Percentiles rank a stretch among this genome's conserved stretches.
Conservation (phyloP, 2,888 invertebrate species). For the Germaria angustata region DNA sequence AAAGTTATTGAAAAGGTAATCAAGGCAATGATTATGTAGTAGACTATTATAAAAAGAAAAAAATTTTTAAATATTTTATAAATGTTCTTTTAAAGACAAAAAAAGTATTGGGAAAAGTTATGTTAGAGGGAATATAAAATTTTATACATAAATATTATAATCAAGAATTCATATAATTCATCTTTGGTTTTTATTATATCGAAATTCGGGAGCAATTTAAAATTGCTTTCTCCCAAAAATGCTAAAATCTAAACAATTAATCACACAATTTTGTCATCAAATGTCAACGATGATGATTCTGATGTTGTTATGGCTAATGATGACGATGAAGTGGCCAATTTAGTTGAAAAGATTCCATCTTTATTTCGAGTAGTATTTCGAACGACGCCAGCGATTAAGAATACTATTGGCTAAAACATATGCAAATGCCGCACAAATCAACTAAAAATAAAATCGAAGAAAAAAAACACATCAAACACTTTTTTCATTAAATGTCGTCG, state of each 20-base stretch:
- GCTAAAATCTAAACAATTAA: slow-evolving; percentile 48
- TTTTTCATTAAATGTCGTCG: slow-evolving; percentile 2
- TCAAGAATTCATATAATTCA: slow-evolving; percentile 37
- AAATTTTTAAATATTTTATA: too few relatives aligned
- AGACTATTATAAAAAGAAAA: too few relatives aligned
- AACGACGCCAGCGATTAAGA: slow-evolving; percentile 77
- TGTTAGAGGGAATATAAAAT: too few relatives aligned
- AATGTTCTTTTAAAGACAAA: neutral
- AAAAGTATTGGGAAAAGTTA: neutral
- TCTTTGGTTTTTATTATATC: slow-evolving; percentile 59
- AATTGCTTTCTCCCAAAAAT: slow-evolving; percentile 66
- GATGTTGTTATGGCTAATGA: neutral
- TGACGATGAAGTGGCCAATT: neutral
- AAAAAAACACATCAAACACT: slow-evolving; percentile 2
- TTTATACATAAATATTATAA: neutral
- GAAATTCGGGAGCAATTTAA: slow-evolving; percentile 26
- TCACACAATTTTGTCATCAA: slow-evolving; percentile 27
- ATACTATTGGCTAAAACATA: slow-evolving; percentile 76
- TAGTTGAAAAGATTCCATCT: slow-evolving; percentile 1
- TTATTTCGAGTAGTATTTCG: slow-evolving; percentile 76
- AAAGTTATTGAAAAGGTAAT: too few relatives aligned
- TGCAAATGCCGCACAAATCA: slow-evolving; percentile 74
- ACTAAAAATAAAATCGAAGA: slow-evolving; percentile 68
- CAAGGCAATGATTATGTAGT: too few relatives aligned
- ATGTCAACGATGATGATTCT: neutral